These are phyloP conservation scores for Charaxes varanes DNA, from an alignment of 1,140 invertebrate species.

Conservation along the genomic window DNA sequence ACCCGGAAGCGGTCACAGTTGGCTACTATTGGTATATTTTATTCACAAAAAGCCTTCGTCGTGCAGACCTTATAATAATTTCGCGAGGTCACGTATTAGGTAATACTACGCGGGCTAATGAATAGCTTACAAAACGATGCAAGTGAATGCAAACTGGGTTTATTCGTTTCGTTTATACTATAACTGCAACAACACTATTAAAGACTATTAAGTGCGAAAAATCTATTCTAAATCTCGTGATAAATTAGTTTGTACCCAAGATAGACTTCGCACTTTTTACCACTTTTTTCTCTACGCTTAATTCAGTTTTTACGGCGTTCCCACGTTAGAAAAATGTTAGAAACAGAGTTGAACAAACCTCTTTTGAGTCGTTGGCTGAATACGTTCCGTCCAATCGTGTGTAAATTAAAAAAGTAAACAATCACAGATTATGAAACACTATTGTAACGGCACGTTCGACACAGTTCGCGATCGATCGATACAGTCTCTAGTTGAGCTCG, in stretches of 20 bases:
- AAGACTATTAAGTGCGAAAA: too few species aligned
- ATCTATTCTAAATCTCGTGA: too few species aligned
- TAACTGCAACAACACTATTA: neutral
- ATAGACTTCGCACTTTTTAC: slow-evolving; percentile 2
- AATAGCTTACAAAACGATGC: slow-evolving; percentile 51
- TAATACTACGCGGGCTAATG: slow-evolving; percentile 53
- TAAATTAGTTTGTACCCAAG: too few species aligned
- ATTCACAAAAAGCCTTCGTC: slow-evolving; percentile 23
- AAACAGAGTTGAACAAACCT: slow-evolving; percentile 38
- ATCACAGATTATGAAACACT: slow-evolving; percentile 64
- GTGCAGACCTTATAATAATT: slow-evolving; percentile 27
- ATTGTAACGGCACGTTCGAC: slow-evolving; percentile 53
- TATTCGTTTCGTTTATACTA: slow-evolving; percentile 1
- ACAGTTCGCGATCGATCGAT: slow-evolving; percentile 40
- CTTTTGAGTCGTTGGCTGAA: slow-evolving; percentile 41
- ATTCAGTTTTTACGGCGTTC: slow-evolving; percentile 1
- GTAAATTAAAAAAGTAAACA: slow-evolving; percentile 54
- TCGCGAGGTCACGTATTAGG: slow-evolving; percentile 41
- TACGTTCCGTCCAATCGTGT: slow-evolving; percentile 31
- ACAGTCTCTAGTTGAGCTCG: slow-evolving; percentile 14
- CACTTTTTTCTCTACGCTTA: neutral
- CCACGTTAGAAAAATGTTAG: slow-evolving; percentile 10
- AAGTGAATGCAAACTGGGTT: slow-evolving; percentile 37
- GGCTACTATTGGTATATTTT: slow-evolving; percentile 11
- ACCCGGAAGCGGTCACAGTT: slow-evolving; percentile 17